Evolutionary conservation across 2,888 invertebrate species (phyloP).

Genomic region (Orchestes rusci): DNA sequence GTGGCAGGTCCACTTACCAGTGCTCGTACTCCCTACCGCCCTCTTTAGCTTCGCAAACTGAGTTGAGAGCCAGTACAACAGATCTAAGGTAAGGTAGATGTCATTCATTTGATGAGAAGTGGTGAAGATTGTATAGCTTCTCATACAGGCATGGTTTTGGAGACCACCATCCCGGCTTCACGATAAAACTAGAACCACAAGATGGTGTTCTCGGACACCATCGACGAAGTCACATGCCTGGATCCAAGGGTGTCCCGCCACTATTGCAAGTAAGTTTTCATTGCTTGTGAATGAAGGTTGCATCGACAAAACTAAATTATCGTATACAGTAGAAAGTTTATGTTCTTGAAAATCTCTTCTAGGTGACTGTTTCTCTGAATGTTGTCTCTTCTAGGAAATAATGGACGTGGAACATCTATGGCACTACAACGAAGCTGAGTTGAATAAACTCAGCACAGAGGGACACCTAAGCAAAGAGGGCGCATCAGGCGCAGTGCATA

Average conservation of each 20-base stretch:
- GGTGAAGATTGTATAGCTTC: background rate
- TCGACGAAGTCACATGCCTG: slow-evolving; percentile 31
- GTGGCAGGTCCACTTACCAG: slow-evolving; percentile 93
- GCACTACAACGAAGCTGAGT: slow-evolving; percentile 85
- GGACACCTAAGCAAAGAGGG: slow-evolving; percentile 40
- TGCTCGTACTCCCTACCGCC: slow-evolving; percentile 85
- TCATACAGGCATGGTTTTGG: slow-evolving; percentile 19
- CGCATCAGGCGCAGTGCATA: slow-evolving; percentile 42
- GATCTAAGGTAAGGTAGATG: slow-evolving; percentile 36
- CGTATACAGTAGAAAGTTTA: no score
- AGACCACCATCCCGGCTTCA: slow-evolving; percentile 36
- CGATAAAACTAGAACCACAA: slow-evolving; percentile 48
- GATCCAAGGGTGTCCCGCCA: slow-evolving; percentile 50
- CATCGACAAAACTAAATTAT: no score
- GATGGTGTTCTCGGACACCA: slow-evolving; percentile 34
- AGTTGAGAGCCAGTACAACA: slow-evolving; percentile 41
- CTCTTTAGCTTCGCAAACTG: slow-evolving; percentile 47
- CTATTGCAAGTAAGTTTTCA: slow-evolving; percentile 61
- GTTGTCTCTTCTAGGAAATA: slow-evolving; percentile 60
- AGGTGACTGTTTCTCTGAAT: no score
- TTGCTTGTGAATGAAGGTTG: no score
- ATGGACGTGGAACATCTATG: slow-evolving; percentile 94
- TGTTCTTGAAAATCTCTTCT: no score
- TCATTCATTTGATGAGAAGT: background rate
- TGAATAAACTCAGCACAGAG: slow-evolving; percentile 54